Evolutionary conservation across 2,888 invertebrate species (phyloP).

Genomic region (Slavum lentiscoides): DNA sequence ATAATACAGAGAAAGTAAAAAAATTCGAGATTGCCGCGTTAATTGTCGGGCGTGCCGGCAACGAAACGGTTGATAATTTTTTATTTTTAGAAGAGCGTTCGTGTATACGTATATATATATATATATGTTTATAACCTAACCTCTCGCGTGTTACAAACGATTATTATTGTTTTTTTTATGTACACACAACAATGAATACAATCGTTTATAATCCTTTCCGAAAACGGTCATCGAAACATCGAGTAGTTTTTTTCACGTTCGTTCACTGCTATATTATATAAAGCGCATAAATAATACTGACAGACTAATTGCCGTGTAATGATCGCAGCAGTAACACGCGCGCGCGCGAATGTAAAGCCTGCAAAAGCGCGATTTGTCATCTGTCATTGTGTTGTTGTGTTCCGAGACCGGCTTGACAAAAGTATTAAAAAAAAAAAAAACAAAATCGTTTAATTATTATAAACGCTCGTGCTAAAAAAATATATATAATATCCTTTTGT

Average conservation of each 20-base stretch:
- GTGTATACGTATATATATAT: too few relatives aligned
- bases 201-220: slow-evolving; percentile 26
- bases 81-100: background rate
- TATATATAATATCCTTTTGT: slow-evolving; percentile 41
- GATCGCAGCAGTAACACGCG: background rate
- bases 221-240: slow-evolving; percentile 44
- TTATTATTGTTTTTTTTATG: slow-evolving; percentile 4
- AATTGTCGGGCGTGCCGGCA: too few relatives aligned
- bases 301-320: slow-evolving; percentile 43
- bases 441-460: background rate
- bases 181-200: slow-evolving; percentile 16
- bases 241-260: slow-evolving; percentile 28
- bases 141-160: slow-evolving; percentile 21
- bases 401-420: background rate
- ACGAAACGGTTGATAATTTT: too few relatives aligned
- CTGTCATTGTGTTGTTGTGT: slow-evolving; percentile 33
- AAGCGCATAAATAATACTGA: slow-evolving; percentile 46
- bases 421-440: background rate
- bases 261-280: slow-evolving; percentile 9
- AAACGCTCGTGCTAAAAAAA: background rate
- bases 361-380: slow-evolving; percentile 23
- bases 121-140: background rate
- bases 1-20: too few relatives aligned
- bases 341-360: too few relatives aligned
- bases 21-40: too few relatives aligned